These are phyloP conservation scores for Camponotus pennsylvanicus DNA, from an alignment of 1,140 invertebrate species.

Conservation along the genomic window DNA sequence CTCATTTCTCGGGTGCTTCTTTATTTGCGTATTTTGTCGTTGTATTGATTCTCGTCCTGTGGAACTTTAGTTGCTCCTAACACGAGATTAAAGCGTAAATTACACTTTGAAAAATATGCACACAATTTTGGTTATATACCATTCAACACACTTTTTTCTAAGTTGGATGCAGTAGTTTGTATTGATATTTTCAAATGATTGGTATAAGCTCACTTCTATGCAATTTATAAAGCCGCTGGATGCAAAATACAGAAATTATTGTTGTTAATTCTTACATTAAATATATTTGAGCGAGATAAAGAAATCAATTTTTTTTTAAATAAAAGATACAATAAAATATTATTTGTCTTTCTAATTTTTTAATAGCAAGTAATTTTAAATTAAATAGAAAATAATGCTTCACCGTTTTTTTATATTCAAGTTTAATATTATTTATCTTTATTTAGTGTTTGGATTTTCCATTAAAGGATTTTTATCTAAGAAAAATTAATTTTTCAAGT, in stretches of 20 bases:
- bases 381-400: background rate
- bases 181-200: slow-evolving; percentile 49
- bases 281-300: no score
- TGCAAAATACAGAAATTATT: background rate
- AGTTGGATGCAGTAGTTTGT: slow-evolving; percentile 30
- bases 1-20: slow-evolving; percentile 59
- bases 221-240: slow-evolving; percentile 4
- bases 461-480: background rate
- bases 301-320: background rate
- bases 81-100: slow-evolving; percentile 53
- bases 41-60: slow-evolving; percentile 56
- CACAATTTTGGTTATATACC: slow-evolving; percentile 45
- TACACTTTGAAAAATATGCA: slow-evolving; percentile 33
- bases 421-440: background rate
- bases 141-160: slow-evolving; percentile 44
- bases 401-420: background rate
- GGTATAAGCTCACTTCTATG: slow-evolving; percentile 4
- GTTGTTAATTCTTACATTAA: background rate
- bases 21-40: slow-evolving; percentile 63
- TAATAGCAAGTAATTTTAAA: background rate
- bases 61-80: slow-evolving; percentile 59
- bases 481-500: background rate
- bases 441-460: background rate
- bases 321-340: slow-evolving; percentile 7
- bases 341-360: slow-evolving; percentile 14